Percentiles rank a stretch among this genome's conserved stretches.
These are phyloP conservation scores for Hippoglossus hippoglossus DNA, from an alignment of 2,797 vertebrate species.

Conservation along the genomic window DNA sequence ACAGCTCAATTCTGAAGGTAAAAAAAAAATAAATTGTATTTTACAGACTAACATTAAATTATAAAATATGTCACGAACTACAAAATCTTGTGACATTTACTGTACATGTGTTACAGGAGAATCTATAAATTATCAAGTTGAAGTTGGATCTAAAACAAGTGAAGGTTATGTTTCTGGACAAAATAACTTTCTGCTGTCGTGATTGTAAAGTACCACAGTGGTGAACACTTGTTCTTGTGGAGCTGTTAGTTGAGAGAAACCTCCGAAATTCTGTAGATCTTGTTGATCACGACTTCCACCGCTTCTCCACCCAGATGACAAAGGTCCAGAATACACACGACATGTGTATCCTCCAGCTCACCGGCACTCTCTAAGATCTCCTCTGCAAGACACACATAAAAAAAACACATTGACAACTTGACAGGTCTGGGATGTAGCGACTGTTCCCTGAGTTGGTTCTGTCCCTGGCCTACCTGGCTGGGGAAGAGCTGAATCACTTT, in stretches of 20 bases:
- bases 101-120: neutral
- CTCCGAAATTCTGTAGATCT: constrained; percentile 86
- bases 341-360: constrained; percentile 82
- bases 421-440: too few species aligned
- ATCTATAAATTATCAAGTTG: neutral
- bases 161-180: neutral
- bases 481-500: constrained; percentile 44
- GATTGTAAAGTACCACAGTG: constrained; percentile 7
- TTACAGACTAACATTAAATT: too few species aligned
- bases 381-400: constrained; percentile 74
- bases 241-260: constrained; percentile 49
- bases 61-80: neutral
- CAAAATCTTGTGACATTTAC: neutral
- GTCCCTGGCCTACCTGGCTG: constrained; percentile 80
- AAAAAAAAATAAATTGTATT: constrained; percentile 2
- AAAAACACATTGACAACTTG: neutral
- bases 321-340: constrained; percentile 90
- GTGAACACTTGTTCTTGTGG: neutral
- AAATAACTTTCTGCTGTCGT: constrained; percentile 5
- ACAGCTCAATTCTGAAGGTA: neutral
- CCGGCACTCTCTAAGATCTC: constrained; percentile 82
- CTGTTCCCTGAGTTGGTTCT: neutral
- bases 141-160: too few species aligned
- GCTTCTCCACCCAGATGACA: constrained; percentile 88
- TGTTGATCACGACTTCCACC: constrained; percentile 89